Conservation (phyloP, 2,888 invertebrate genomes). For the Tenthredo scrophulariae region DNA sequence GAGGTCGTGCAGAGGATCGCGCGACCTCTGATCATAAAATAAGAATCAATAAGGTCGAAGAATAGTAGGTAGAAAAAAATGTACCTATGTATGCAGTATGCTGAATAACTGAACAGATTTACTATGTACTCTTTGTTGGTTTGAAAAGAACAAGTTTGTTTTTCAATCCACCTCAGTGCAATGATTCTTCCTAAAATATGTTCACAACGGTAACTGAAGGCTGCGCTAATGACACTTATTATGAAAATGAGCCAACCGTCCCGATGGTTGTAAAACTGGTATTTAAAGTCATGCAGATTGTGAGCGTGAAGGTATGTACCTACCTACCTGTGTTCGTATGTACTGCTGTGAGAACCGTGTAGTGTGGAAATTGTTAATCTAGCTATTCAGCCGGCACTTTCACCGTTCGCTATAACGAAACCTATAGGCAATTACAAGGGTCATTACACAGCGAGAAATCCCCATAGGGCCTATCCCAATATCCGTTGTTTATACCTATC, state of each 20-base stretch:
- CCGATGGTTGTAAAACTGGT: neutral
- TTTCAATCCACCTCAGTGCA: neutral
- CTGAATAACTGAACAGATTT: neutral
- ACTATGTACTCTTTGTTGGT: neutral
- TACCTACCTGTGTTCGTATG: too few relatives aligned
- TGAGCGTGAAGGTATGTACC: neutral
- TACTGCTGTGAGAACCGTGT: neutral
- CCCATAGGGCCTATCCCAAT: neutral
- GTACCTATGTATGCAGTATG: neutral
- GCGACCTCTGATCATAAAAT: neutral
- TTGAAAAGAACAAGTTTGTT: neutral
- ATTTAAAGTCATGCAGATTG: neutral
- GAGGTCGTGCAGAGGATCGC: neutral
- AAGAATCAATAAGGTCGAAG: neutral
- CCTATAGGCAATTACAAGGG: neutral
- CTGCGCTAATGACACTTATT: neutral
- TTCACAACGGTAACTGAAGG: neutral
- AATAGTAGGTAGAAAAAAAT: neutral
- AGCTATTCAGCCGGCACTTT: neutral
- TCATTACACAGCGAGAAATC: neutral
- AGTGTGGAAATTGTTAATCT: conserved; percentile 3
- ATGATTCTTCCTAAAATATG: neutral
- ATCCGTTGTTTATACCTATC: neutral
- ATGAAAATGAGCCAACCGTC: neutral
- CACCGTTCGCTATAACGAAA: neutral